Evolutionary conservation across 2,113 vertebrate genomes (phyloP).

Genomic region (Fukomys damarensis): DNA sequence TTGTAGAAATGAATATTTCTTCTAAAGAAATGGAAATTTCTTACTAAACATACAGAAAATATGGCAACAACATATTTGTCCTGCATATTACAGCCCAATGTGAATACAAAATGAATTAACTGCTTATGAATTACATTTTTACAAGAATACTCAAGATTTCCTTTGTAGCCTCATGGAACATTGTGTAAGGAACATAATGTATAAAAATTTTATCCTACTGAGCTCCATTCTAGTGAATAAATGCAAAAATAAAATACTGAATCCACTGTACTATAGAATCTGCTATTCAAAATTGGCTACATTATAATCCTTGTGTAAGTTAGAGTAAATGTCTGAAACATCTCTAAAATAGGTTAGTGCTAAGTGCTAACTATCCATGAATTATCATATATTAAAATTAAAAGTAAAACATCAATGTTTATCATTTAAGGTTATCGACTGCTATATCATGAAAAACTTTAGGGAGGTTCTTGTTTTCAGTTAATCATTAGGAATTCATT

Average conservation of each 20-base stretch:
- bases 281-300: background rate
- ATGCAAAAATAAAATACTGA: background rate
- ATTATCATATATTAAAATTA: background rate
- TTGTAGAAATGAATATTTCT: constrained; percentile 1
- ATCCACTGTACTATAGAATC: background rate
- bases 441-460: background rate
- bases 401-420: constrained; percentile 1
- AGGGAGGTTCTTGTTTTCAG: background rate
- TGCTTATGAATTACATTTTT: constrained; percentile 22
- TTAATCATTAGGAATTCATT: background rate
- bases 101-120: constrained; percentile 48
- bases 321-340: background rate
- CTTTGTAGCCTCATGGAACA: background rate
- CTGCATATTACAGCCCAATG: background rate
- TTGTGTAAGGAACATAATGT: background rate
- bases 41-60: background rate
- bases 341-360: background rate
- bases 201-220: background rate
- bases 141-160: background rate
- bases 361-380: background rate
- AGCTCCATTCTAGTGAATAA: constrained; percentile 41
- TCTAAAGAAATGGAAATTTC: background rate
- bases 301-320: background rate
- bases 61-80: background rate
- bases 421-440: background rate